Percentiles rank a stretch among this genome's conserved stretches.
Evolutionary conservation across 2,888 invertebrate species (phyloP).

Genomic region (Aphidoletes aphidimyza): DNA sequence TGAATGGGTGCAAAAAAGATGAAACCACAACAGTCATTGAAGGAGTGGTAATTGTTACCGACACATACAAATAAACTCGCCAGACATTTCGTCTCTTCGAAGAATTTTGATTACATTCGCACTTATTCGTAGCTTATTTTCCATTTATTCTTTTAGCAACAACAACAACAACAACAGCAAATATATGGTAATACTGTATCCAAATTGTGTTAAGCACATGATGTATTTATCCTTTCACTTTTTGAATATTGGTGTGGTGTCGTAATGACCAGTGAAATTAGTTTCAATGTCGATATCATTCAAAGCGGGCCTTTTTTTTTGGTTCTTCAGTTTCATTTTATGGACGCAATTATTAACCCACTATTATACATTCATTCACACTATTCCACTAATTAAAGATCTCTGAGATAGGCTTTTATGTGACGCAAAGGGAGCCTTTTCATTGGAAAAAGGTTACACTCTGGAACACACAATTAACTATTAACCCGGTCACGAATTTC

Average conservation of each 20-base stretch:
- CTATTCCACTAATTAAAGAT: constrained; percentile 43
- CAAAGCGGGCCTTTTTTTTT: background rate
- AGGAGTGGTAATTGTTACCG: background rate
- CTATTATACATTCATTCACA: constrained; percentile 7
- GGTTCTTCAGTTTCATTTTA: background rate
- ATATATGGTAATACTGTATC: background rate
- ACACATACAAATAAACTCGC: too few species aligned
- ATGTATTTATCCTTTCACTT: background rate
- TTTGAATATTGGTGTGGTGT: too few species aligned
- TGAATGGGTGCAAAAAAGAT: background rate
- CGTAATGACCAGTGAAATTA: background rate
- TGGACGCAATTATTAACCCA: background rate
- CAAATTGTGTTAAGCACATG: background rate
- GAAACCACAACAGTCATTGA: constrained; percentile 20
- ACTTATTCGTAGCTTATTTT: background rate
- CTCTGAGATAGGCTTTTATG: background rate
- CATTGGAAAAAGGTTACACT: too few species aligned
- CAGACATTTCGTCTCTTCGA: too few species aligned
- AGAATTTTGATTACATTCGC: too few species aligned
- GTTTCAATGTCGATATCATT: background rate
- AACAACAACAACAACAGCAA: too few species aligned
- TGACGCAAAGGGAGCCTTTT: background rate
- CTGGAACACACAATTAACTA: too few species aligned
- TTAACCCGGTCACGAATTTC: too few species aligned
- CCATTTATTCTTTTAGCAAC: too few species aligned